phyloP scores from a whole-genome alignment of 2,113 vertebrate species.

The Peromyscus californicus region DNA sequence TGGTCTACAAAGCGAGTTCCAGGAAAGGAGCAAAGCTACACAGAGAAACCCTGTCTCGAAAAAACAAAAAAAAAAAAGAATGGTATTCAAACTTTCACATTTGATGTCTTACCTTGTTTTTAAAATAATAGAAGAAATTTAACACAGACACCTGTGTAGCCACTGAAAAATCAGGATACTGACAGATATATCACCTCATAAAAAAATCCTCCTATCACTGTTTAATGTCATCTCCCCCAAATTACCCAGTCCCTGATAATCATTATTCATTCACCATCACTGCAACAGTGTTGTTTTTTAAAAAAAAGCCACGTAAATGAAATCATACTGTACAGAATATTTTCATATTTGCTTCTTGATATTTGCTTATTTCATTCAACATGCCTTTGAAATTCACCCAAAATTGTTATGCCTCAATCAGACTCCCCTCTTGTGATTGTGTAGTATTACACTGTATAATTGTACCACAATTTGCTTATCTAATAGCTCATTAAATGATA shows the following conservation, averaged over 20 bases:
- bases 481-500: not conserved
- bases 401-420: not conserved
- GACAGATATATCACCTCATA: not conserved
- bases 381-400: not conserved
- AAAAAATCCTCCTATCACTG: not conserved
- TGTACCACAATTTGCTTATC: not conserved
- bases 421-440: not conserved
- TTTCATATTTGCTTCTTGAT: conserved; percentile 3
- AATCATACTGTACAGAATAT: not conserved
- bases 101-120: not conserved
- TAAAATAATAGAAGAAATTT: conserved; percentile 12
- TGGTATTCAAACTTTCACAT: not conserved
- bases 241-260: not conserved
- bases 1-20: no score
- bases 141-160: not conserved
- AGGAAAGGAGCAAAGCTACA: no score
- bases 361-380: not conserved
- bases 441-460: not conserved
- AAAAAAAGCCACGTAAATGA: not conserved
- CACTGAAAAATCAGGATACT: not conserved
- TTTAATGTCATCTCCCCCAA: not conserved
- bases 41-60: no score
- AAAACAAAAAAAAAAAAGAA: no score
- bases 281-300: not conserved
- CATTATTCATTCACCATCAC: not conserved